Evolutionary conservation across 2,888 invertebrate genomes (phyloP), one percentile per base, ranked within the genome.

Genomic region (Luperina testacea): DNA sequence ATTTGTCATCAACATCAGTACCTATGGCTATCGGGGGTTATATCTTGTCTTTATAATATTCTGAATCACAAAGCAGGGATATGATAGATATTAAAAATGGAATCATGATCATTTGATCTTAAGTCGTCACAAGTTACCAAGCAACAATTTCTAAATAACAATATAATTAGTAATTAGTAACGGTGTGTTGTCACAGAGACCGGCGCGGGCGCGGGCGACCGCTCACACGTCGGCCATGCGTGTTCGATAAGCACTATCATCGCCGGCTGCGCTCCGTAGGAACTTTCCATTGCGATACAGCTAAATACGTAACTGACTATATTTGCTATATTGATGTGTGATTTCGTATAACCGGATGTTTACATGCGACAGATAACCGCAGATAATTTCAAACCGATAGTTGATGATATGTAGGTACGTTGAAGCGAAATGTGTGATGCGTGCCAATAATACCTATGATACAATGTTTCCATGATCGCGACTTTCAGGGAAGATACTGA

Each of bases 271-370:
- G 90, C 82, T 88, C 85, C 90, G 72, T 82, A 87, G 94, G 89
- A 94, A 94, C 92, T 94, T 94, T 94, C 94, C 94, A 94, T 88
- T 89, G 88, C 89, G 90, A 90, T 93, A 92, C 89, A 87, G 84
- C 89, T 87, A 81, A 88, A 84, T 89, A 89, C 83, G 79, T 88
- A 85, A 86, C 76, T 79, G 72, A 80, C 78, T 81, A 82, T 86
- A 85, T 88, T 89, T 89, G 82, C 82, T 83, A 85, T 83, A 91
- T 89, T 78, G 85, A 85, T 83, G 85, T 89, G 85, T 87, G 87
- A 89, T 90, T 90, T 90, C 84, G 88, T 87, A 88, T 85, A 90
- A 85, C 89, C 91, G 93, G 92, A 92, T 93, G 92, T 92, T 92
- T 91, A 90, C 88, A 82, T 81, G 72, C 72, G 77, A 77, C 74